Evolutionary conservation across 1,140 invertebrate genomes (phyloP), one percentile per base, ranked within the genome.

Genomic region (Meteorus sp.): DNA sequence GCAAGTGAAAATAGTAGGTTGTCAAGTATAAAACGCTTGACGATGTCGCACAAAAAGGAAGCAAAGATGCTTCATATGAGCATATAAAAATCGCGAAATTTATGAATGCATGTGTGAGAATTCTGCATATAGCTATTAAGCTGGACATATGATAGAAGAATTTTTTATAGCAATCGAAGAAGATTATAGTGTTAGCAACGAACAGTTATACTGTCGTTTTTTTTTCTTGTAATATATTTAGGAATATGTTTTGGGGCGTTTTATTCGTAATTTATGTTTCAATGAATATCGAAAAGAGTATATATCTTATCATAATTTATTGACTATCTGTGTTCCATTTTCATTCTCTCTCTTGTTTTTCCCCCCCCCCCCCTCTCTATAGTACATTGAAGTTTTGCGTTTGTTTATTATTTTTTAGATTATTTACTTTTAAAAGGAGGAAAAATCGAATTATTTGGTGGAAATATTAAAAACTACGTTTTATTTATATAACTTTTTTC

Each of bases 141-240:
- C 45, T 13, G 45, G 31, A 29, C 22, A 23, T 45, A 45, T 45
- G 23, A 48, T 48, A 48, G 17, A 31, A 20, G 31, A 52, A 17
- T 37, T 27, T 52, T 35, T 13, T 52, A 37, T 48, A 44, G 17
- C 20, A 44, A 19, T 44, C 15, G 9, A 44, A 44, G 0, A 44
- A 44, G 11, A 48, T 25, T 22, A 29, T 23, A 51, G 29, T 31
- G 29, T 51, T 51, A 51, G 47, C 47, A 51, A 31, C 31, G 13
- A 35, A 51, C 33, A n/a, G n/a, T n/a, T n/a, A n/a, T n/a, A n/a
- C 9, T n/a, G 45, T 17, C 17, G 31, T 19, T 31, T 15, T 37
- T 22, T 22, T 8, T 35, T 37, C 33, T 19, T 52, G 50, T 52
- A 52, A 52, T 52, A 52, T 52, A 52, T 29, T 37, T 52, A n/a